These are phyloP conservation scores for Cygnus atratus DNA, from an alignment of 2,113 vertebrate genomes.

Conservation along the genomic window DNA sequence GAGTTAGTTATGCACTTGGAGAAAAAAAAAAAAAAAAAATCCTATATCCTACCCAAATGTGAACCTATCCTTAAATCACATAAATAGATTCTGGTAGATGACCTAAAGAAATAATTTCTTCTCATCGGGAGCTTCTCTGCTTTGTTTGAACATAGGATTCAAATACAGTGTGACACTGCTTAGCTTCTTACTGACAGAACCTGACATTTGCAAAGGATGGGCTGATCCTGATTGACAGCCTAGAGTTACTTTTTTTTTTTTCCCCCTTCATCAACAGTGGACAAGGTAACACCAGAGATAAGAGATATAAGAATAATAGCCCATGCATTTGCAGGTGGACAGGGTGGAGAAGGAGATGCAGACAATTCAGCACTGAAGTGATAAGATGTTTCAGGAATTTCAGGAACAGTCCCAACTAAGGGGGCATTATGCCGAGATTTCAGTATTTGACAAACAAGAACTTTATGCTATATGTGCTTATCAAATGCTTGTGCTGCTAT, in stretches of 20 bases:
- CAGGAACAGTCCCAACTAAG: neutral
- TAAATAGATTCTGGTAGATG: neutral
- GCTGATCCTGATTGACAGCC: neutral
- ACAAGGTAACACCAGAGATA: neutral
- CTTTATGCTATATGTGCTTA: neutral
- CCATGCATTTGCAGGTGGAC: neutral
- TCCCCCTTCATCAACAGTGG: neutral
- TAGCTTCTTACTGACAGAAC: neutral
- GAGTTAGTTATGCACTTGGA: neutral
- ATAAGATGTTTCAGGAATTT: neutral
- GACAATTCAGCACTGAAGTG: neutral
- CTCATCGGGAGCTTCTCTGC: neutral
- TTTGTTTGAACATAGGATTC: neutral
- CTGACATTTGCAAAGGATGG: neutral
- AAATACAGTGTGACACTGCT: neutral
- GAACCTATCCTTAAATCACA: neutral
- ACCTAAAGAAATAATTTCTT: neutral
- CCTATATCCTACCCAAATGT: neutral
- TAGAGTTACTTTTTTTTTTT: rapidly evolving
- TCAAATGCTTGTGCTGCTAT: neutral
- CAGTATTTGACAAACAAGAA: neutral
- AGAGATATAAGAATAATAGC: neutral
- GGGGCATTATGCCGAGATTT: neutral
- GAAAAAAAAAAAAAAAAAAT: neutral
- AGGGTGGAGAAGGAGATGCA: neutral